Evolutionary conservation across 2,797 vertebrate genomes (phyloP), one percentile per base, ranked within the genome.

Genomic region (Sebastolobus altivelis): DNA sequence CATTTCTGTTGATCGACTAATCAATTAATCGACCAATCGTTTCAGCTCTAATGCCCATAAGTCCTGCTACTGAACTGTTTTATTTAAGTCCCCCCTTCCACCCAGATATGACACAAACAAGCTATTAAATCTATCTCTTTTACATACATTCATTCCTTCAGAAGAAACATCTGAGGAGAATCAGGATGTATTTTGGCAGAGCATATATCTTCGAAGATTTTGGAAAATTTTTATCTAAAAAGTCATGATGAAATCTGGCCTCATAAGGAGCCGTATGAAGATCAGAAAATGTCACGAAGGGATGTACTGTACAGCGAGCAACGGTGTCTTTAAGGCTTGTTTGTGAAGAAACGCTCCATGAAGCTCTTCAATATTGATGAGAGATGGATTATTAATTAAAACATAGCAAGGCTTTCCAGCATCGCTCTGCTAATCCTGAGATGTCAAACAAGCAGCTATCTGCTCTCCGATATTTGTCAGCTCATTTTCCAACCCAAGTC

Each of bases 381-480:
- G 58, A 10, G 25, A 72, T 89, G 78, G 46, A 85, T 89, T 89
- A 90, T 83, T 92, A 75, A 86, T 90, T 76, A 81, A 85, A 84
- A 52, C 55, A 56, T 65, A 59, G 63, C 54, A 3, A n/a, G 25
- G 18, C 65, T 69, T 78, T 63, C 14, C 5, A 46, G 52, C 18
- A 0, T 16, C 8, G 74, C 60, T 65, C 67, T n/a, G 52, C 70
- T 67, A 18, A 80, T 66, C 72, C 70, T 52, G 43, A 20, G 13
- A 20, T 83, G 80, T 77, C 2, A 2, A 38, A 79, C 74, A 78
- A 81, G 70, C 54, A 1, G 14, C 65, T 46, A 14, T 79, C 49
- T 35, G 74, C 56, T 72, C 29, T 70, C 37, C 18, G 29, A 56
- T 72, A 59, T 67, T 65, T 65, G 73, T 80, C 59, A 12, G 56